Evolutionary conservation across 92 coral and sea anemone species (phyloP).

Genomic region (Actinernus sp.): DNA sequence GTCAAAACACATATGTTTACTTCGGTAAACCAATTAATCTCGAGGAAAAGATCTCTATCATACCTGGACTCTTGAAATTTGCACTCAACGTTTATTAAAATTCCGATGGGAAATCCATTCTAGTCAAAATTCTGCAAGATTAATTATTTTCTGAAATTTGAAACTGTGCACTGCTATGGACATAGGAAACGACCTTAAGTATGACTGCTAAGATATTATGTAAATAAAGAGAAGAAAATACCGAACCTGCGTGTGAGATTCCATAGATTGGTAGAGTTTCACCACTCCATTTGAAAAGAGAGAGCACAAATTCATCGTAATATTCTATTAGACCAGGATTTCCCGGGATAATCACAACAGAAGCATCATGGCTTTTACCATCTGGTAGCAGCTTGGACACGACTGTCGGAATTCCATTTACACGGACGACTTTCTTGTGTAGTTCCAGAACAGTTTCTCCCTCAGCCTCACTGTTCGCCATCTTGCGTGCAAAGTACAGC

Average conservation of each 20-base stretch:
- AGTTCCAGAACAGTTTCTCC: constrained; percentile 23
- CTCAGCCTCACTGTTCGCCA: constrained; percentile 63
- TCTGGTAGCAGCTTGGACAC: constrained; percentile 75
- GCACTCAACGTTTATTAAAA: background rate
- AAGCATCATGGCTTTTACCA: constrained; percentile 15
- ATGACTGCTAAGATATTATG: too few relatives aligned
- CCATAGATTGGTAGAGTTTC: constrained; percentile 76
- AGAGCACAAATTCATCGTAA: constrained; percentile 79
- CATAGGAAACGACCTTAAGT: too few relatives aligned
- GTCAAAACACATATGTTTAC: background rate
- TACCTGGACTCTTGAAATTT: background rate
- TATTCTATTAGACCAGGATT: constrained; percentile 96
- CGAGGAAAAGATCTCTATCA: background rate
- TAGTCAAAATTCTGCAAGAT: too few relatives aligned
- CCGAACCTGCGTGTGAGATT: constrained; percentile 91
- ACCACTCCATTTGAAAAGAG: constrained; percentile 66
- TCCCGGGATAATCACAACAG: constrained; percentile 90
- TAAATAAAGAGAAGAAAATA: too few relatives aligned
- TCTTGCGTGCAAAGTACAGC: too few relatives aligned
- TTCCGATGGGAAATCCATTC: too few relatives aligned
- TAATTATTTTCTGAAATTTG: too few relatives aligned
- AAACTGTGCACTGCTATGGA: too few relatives aligned
- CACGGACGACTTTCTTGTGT: constrained; percentile 51
- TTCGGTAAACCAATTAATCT: background rate
- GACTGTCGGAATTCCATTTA: constrained; percentile 88